These are phyloP conservation scores for Prionchulus punctatus DNA, from an alignment of 2,888 invertebrate species.

Conservation along the genomic window DNA sequence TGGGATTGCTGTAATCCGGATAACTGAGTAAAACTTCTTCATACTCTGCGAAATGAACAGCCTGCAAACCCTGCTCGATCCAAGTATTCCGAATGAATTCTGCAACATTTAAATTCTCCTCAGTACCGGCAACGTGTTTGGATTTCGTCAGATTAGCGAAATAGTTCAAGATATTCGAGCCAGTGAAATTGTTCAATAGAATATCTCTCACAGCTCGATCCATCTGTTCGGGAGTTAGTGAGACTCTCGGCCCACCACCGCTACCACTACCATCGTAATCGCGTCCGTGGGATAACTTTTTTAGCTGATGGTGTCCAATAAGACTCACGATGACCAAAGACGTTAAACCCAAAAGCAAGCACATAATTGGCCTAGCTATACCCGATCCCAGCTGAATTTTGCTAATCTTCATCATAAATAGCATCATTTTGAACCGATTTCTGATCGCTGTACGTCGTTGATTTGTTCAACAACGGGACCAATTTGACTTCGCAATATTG, in stretches of 20 bases:
- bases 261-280: not conserved
- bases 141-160: not conserved
- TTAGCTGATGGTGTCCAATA: not conserved
- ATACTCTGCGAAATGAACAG: not conserved
- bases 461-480: too few species aligned
- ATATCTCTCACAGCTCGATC: not conserved
- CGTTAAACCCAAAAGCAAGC: not conserved
- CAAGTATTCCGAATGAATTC: constrained; percentile 5
- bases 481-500: too few species aligned
- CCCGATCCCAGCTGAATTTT: too few species aligned
- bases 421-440: too few species aligned
- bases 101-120: not conserved
- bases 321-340: not conserved
- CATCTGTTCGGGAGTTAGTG: not conserved
- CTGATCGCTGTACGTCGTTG: too few species aligned
- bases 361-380: not conserved
- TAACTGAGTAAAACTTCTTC: constrained; percentile 4
- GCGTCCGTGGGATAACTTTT: not conserved
- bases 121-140: not conserved
- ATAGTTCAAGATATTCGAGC: not conserved
- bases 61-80: not conserved
- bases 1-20: constrained; percentile 5
- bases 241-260: too few species aligned
- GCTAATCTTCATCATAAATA: too few species aligned
- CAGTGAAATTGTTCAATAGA: not conserved